phyloP scores from a whole-genome alignment of 2,888 invertebrate genomes.

The Smittia sp. region DNA sequence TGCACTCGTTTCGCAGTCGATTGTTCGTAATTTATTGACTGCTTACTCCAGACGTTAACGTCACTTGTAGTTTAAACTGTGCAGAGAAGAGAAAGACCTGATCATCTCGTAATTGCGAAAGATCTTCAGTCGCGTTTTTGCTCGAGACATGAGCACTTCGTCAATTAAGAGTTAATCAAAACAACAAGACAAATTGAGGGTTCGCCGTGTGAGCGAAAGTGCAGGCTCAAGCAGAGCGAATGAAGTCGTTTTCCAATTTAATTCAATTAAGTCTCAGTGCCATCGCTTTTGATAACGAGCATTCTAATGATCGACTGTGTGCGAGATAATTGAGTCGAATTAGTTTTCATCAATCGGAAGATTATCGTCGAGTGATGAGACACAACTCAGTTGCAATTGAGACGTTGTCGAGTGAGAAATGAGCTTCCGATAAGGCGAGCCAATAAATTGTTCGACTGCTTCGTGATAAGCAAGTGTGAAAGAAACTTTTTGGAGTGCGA shows the following conservation, averaged over 20 bases:
- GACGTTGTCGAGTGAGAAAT: neutral
- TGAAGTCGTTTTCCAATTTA: constrained; percentile 19
- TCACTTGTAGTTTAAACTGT: no score
- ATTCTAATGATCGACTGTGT: neutral
- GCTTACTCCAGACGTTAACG: neutral
- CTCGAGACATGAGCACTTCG: neutral
- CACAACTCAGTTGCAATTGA: neutral
- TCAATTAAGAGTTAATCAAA: neutral
- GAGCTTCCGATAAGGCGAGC: neutral
- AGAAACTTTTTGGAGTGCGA: neutral
- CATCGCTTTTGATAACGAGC: neutral
- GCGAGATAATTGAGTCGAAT: constrained; percentile 21
- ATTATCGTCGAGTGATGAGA: neutral
- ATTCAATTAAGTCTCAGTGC: constrained; percentile 22
- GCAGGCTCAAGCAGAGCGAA: neutral
- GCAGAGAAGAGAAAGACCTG: no score
- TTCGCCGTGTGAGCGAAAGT: neutral
- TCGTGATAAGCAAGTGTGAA: neutral
- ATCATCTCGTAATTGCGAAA: neutral
- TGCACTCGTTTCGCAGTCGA: neutral
- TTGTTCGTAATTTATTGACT: neutral
- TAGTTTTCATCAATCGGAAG: constrained; percentile 11
- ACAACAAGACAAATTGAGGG: constrained; percentile 30
- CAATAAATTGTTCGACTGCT: no score
- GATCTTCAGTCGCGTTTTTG: neutral